These are phyloP conservation scores for Strix aluco DNA, from an alignment of 2,113 vertebrate genomes.

Conservation along the genomic window DNA sequence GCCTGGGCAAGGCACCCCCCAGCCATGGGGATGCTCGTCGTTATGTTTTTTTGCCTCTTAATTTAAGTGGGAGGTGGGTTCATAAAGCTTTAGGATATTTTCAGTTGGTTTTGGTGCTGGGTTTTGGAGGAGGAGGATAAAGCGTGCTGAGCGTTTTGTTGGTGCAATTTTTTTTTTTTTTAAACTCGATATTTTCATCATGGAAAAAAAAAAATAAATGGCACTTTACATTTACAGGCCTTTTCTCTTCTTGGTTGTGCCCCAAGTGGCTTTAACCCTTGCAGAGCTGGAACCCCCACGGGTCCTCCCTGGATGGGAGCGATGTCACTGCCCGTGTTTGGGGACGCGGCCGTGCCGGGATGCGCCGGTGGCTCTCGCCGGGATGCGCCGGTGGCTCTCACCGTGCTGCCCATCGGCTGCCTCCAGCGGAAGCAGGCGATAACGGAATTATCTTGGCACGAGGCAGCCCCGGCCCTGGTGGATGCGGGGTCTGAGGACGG, in stretches of 20 bases:
- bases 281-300: fast-evolving
- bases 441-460: fast-evolving
- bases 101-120: background rate
- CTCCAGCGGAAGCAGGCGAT: background rate
- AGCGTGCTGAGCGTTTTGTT: background rate
- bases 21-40: fast-evolving
- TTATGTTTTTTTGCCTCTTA: background rate
- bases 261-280: background rate
- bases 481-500: background rate
- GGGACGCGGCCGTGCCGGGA: background rate
- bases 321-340: background rate
- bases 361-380: background rate
- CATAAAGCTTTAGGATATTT: background rate
- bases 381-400: background rate
- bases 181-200: background rate
- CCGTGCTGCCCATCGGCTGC: background rate
- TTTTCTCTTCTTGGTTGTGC: background rate
- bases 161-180: conserved; percentile 8
- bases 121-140: background rate
- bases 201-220: background rate
- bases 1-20: background rate
- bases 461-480: background rate
- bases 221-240: conserved; percentile 18
- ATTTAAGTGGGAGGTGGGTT: background rate
- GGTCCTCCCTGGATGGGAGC: background rate